Evolutionary conservation across 37 sponge, comb jelly and placozoan species (phyloP), one percentile per base, ranked within the genome.

Genomic region (Tethya wilhelma): DNA sequence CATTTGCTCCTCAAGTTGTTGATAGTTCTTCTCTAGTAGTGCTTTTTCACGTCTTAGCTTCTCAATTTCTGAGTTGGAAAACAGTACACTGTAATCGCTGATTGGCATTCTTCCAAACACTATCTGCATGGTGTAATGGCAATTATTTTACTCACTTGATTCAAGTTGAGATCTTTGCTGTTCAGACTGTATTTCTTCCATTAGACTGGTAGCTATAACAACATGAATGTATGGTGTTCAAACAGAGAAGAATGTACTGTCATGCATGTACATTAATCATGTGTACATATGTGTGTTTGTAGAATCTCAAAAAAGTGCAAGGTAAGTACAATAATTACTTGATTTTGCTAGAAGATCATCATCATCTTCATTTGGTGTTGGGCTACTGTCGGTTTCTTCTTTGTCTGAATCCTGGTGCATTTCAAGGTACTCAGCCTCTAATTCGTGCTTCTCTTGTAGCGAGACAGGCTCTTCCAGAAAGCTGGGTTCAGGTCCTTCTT

Each of bases 171-270:
- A n/a, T 38, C 26, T 80, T 2, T 58, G 29, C 11, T 75, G 43
- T 2, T 75, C 63, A 1, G 37, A 12, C 9, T 74, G 77, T 6
- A 84, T 19, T 69, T 84, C 85, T 38, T 84, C 78, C 77, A 77
- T 45, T 37, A 84, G 38, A 58, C 85, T 84, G 7, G 78, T 57
- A 84, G 44, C 85, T 84, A 30, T 7, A 40, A 25, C 14, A 39
- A 31, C 23, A 39, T 4, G 64, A 29, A 20, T 25, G 28, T 23
- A 33, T n/a, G n/a, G n/a, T n/a, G n/a, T n/a, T n/a, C n/a, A n/a
- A n/a, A n/a, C n/a, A n/a, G n/a, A n/a, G n/a, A n/a, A n/a, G n/a
- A n/a, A n/a, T n/a, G n/a, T n/a, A n/a, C n/a, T n/a, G n/a, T n/a
- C n/a, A n/a, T n/a, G n/a, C n/a, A n/a, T n/a, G n/a, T n/a, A n/a